Evolutionary conservation across 2,797 vertebrate species (phyloP).

Genomic region (Helostoma temminkii): DNA sequence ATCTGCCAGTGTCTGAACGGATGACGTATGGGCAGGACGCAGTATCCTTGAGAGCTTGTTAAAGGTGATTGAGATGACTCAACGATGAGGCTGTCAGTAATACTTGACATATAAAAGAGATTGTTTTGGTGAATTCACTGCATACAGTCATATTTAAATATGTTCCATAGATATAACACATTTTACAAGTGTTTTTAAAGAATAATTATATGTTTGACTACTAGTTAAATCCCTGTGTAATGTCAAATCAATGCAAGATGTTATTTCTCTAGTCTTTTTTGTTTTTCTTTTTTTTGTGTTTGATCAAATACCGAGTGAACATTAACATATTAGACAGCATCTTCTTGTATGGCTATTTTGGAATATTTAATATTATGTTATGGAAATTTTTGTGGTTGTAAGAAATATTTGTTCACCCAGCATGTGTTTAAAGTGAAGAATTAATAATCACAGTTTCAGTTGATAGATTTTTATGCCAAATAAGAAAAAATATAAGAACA

Average conservation of each 20-base stretch:
- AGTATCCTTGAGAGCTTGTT: conserved; percentile 82
- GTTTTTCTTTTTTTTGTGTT: not conserved
- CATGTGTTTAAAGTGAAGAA: too few species aligned
- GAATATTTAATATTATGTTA: too few species aligned
- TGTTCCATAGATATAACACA: not conserved
- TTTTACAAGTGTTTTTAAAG: not conserved
- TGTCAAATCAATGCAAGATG: not conserved
- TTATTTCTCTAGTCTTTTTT: not conserved
- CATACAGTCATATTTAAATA: conserved; percentile 10
- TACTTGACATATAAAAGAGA: conserved; percentile 41
- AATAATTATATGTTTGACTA: not conserved
- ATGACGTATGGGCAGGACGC: conserved; percentile 72
- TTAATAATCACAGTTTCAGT: too few species aligned
- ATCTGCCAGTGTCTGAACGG: conserved; percentile 61
- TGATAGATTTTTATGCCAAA: not conserved
- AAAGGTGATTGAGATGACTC: conserved; percentile 79
- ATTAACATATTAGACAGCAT: too few species aligned
- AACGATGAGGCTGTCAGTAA: conserved; percentile 51
- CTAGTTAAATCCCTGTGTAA: not conserved
- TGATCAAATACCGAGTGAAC: too few species aligned
- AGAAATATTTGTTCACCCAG: not conserved
- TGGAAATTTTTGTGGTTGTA: not conserved
- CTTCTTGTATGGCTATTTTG: too few species aligned
- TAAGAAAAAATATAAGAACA: too few species aligned
- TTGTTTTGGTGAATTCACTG: conserved; percentile 53